Conservation (phyloP, 1,140 invertebrate genomes). For the Temnothorax nylanderi region DNA sequence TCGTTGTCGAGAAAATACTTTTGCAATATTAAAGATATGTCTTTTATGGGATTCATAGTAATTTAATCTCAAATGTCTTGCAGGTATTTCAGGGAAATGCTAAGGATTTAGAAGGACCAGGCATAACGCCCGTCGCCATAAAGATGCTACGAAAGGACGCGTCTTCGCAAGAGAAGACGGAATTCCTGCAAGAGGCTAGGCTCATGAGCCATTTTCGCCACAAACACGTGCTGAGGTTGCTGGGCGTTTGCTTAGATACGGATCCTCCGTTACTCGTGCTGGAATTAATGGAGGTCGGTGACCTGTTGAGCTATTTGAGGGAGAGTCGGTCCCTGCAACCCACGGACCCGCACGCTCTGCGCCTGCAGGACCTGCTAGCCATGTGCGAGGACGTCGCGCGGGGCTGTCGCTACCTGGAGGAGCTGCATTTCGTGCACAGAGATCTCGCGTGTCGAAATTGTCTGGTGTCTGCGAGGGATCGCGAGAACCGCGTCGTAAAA, state of each 20-base stretch:
- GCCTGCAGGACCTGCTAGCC: conserved; percentile 92
- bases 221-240: conserved; percentile 95
- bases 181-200: conserved; percentile 98
- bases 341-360: conserved; percentile 87
- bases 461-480: conserved; percentile 92
- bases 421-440: conserved; percentile 98
- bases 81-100: conserved; percentile 94
- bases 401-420: conserved; percentile 96
- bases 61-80: background rate
- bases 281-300: conserved; percentile 98
- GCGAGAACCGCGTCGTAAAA: conserved; percentile 93
- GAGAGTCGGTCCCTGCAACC: conserved; percentile 89
- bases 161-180: conserved; percentile 94
- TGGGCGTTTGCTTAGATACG: conserved; percentile 97
- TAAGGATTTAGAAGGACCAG: conserved; percentile 87
- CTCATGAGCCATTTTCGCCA: conserved; percentile 99
- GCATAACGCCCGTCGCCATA: conserved; percentile 81
- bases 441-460: conserved; percentile 98
- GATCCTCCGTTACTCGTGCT: conserved; percentile 97
- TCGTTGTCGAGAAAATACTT: background rate
- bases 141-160: conserved; percentile 97
- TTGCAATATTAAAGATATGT: background rate
- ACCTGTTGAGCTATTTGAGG: conserved; percentile 95
- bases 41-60: background rate
- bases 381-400: conserved; percentile 98